These are phyloP conservation scores for Drosophila atroscutellata DNA, from an alignment of 2,888 invertebrate species.

Conservation along the genomic window DNA sequence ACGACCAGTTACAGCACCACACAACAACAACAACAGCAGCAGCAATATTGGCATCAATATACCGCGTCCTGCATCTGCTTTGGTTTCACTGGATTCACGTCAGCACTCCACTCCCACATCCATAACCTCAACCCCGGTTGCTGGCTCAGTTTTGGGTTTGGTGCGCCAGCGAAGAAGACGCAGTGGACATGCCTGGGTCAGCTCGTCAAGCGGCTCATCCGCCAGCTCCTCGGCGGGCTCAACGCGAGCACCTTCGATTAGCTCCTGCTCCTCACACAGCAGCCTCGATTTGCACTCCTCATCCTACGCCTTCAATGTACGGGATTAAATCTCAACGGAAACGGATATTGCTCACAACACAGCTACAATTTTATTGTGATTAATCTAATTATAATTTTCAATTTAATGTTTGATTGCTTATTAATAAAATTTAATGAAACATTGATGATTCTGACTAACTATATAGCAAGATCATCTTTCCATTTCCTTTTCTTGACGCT, in stretches of 20 bases:
- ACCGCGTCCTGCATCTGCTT: slow-evolving; percentile 39
- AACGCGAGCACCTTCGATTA: slow-evolving; percentile 68
- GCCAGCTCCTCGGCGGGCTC: slow-evolving; percentile 67
- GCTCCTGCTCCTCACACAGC: slow-evolving; percentile 66
- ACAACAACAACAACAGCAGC: slow-evolving; percentile 4
- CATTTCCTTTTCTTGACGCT: neutral
- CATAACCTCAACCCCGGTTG: slow-evolving; percentile 68
- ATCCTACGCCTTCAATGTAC: slow-evolving; percentile 51
- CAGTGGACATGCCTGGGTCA: slow-evolving; percentile 68
- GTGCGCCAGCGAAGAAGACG: slow-evolving; percentile 69
- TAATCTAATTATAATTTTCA: slow-evolving; percentile 22
- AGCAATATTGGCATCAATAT: neutral
- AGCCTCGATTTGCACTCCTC: slow-evolving; percentile 68
- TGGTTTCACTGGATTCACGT: slow-evolving; percentile 52
- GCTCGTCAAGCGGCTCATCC: slow-evolving; percentile 70
- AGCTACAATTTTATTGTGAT: slow-evolving; percentile 53
- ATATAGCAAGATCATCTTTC: neutral
- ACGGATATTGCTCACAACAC: slow-evolving; percentile 26
- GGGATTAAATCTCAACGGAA: slow-evolving; percentile 31
- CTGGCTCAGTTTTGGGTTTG: slow-evolving; percentile 77
- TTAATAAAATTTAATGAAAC: slow-evolving; percentile 35
- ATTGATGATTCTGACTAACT: neutral
- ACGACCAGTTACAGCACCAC: slow-evolving; percentile 64
- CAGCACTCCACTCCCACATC: slow-evolving; percentile 28
- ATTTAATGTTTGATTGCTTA: slow-evolving; percentile 16